Percentiles rank a stretch among this genome's conserved stretches.
Evolutionary conservation across 2,888 invertebrate genomes (phyloP).

Genomic region (Xestia sexstrigata): DNA sequence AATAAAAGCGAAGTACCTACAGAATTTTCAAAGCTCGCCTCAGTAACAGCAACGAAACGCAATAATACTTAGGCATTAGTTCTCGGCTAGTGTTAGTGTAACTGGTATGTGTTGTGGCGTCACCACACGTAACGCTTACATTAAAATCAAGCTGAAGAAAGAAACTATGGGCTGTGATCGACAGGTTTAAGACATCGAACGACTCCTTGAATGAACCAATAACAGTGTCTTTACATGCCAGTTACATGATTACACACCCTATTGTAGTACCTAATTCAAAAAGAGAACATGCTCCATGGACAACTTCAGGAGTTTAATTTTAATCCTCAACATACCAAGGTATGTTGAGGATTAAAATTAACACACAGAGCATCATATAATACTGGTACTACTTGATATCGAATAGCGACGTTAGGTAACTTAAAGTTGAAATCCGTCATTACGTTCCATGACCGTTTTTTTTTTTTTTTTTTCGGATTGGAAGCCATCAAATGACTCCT

Average conservation of each 20-base stretch:
- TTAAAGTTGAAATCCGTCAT: not conserved
- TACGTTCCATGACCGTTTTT: no score
- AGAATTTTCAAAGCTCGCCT: not conserved
- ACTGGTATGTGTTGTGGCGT: not conserved
- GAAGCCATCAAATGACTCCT: no score
- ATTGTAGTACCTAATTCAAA: constrained; percentile 12
- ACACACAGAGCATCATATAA: not conserved
- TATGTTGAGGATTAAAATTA: no score
- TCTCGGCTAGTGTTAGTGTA: constrained; percentile 1
- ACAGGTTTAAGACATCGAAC: constrained; percentile 22
- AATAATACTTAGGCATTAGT: not conserved
- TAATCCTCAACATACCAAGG: not conserved
- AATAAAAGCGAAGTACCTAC: not conserved
- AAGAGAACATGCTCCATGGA: constrained; percentile 15
- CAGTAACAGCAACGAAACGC: not conserved
- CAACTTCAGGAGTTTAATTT: not conserved
- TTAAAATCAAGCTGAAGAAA: constrained; percentile 32
- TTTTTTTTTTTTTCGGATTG: no score
- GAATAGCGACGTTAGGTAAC: not conserved
- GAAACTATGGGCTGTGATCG: constrained; percentile 34
- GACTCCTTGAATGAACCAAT: constrained; percentile 26
- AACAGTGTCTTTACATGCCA: constrained; percentile 15
- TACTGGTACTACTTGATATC: not conserved
- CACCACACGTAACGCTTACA: constrained; percentile 20
- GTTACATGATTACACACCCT: constrained; percentile 2